Conservation (phyloP, 2,888 invertebrate genomes). For the Sphecodes monilicornis region DNA sequence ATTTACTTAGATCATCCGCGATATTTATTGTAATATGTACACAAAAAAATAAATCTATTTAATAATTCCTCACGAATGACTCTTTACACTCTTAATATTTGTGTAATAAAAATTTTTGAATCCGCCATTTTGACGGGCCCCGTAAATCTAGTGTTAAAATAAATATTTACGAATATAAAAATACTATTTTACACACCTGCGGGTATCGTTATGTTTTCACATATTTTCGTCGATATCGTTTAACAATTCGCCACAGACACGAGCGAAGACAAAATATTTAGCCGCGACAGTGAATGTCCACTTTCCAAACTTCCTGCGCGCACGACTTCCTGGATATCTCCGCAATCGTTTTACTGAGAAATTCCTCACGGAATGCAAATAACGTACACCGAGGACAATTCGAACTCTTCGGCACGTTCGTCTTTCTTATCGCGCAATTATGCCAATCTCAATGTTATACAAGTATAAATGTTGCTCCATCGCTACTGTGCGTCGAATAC, state of each 20-base stretch:
- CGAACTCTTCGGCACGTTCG: constrained; percentile 18
- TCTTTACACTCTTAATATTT: too few relatives aligned
- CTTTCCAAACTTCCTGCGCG: constrained; percentile 50
- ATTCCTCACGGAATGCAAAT: constrained; percentile 43
- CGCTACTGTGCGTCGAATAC: background rate
- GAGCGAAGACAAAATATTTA: constrained; percentile 37
- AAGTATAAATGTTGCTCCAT: background rate
- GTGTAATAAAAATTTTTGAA: too few relatives aligned
- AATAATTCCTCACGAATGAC: too few relatives aligned
- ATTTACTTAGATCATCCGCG: too few relatives aligned
- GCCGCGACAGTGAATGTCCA: constrained; percentile 5
- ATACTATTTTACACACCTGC: too few relatives aligned
- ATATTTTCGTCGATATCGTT: constrained; percentile 5
- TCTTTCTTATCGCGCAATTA: constrained; percentile 28
- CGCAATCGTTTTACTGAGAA: constrained; percentile 50
- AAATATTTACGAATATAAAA: too few relatives aligned
- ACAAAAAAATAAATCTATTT: too few relatives aligned
- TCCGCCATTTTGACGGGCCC: too few relatives aligned
- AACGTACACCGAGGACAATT: constrained; percentile 17
- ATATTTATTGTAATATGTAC: too few relatives aligned
- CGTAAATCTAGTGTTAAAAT: too few relatives aligned
- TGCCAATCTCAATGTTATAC: background rate
- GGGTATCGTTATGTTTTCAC: too few relatives aligned
- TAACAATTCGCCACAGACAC: background rate
- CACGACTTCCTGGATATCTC: constrained; percentile 36